These are phyloP conservation scores for Sacculina carcini DNA, from an alignment of 2,888 invertebrate genomes.

Conservation along the genomic window DNA sequence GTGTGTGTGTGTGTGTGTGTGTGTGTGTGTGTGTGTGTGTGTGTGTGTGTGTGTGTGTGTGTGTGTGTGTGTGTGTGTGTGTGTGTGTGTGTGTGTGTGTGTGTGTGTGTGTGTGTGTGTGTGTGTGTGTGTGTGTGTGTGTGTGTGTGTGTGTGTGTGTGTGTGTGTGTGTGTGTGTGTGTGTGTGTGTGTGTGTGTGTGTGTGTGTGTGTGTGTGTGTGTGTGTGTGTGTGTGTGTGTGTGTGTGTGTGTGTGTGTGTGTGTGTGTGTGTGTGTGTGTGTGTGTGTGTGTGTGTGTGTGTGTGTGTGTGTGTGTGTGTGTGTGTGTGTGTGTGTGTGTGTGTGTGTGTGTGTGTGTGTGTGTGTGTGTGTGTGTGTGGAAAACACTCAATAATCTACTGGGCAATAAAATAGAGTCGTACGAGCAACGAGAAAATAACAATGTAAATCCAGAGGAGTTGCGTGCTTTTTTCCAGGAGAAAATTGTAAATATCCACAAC, in stretches of 20 bases:
- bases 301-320: neutral
- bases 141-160: slow-evolving; percentile 3
- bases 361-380: too few species aligned
- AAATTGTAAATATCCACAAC: too few species aligned
- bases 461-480: too few species aligned
- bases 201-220: neutral
- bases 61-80: neutral
- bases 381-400: too few species aligned
- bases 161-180: slow-evolving; percentile 1
- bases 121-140: slow-evolving; percentile 2
- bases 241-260: slow-evolving; percentile 1
- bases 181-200: slow-evolving; percentile 1
- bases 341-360: neutral
- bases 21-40: neutral
- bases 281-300: neutral
- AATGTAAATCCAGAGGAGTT: too few species aligned
- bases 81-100: neutral
- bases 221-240: slow-evolving; percentile 1
- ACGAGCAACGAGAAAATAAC: too few species aligned
- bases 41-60: slow-evolving; percentile 1
- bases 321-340: neutral
- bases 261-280: slow-evolving; percentile 1
- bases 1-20: slow-evolving; percentile 1
- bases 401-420: too few species aligned
- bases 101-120: neutral